These are phyloP conservation scores for Staurois parvus DNA, from an alignment of 2,797 vertebrate genomes.

Conservation along the genomic window DNA sequence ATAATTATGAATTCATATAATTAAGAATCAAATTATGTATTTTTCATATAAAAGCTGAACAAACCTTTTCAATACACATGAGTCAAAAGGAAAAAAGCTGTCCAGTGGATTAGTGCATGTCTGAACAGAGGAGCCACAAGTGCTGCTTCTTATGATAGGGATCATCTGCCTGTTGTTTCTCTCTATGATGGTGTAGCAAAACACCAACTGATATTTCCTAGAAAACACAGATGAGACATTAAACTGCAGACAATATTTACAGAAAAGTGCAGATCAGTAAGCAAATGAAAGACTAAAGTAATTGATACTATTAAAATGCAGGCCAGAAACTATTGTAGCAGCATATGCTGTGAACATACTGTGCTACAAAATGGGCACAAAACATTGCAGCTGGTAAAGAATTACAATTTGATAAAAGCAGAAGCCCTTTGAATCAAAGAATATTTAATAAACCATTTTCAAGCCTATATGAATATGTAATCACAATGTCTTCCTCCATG, in stretches of 20 bases:
- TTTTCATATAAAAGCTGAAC: slow-evolving; percentile 3
- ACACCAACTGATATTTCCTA: slow-evolving; percentile 97
- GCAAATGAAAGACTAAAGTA: neutral
- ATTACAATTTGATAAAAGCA: too few relatives aligned
- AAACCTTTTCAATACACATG: slow-evolving; percentile 92
- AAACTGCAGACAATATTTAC: neutral
- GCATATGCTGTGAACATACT: neutral
- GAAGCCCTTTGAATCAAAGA: too few relatives aligned
- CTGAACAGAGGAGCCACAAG: slow-evolving; percentile 80
- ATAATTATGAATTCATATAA: too few relatives aligned
- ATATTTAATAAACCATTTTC: too few relatives aligned
- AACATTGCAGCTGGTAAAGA: too few relatives aligned
- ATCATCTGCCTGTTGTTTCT: slow-evolving; percentile 87
- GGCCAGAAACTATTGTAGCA: neutral
- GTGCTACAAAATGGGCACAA: too few relatives aligned
- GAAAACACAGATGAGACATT: slow-evolving; percentile 38
- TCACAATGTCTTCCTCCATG: too few relatives aligned
- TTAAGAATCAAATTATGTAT: too few relatives aligned
- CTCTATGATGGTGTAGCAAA: slow-evolving; percentile 97
- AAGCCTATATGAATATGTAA: too few relatives aligned
- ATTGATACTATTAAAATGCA: neutral
- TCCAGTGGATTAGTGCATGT: slow-evolving; percentile 92
- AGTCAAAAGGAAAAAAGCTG: slow-evolving; percentile 96
- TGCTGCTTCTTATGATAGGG: slow-evolving; percentile 84
- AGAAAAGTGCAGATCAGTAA: too few relatives aligned